Evolutionary conservation across 2,113 vertebrate species (phyloP).

Genomic region (Megaptera novaeangliae): DNA sequence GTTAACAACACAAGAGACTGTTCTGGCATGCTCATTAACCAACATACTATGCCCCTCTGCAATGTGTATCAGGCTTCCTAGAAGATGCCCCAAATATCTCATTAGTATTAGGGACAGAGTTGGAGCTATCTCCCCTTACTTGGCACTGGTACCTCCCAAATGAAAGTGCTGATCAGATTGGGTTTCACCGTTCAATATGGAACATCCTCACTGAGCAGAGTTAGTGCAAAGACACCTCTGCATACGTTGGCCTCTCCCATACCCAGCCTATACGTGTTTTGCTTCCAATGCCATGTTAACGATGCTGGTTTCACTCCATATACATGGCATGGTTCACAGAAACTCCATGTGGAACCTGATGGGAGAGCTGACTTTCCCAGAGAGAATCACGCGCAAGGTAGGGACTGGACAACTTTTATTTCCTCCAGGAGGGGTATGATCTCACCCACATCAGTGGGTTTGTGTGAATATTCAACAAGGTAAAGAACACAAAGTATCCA

Average conservation of each 20-base stretch:
- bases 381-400: background rate
- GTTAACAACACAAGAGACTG: background rate
- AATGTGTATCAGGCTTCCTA: background rate
- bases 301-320: background rate
- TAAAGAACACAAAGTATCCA: background rate
- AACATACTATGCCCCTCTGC: background rate
- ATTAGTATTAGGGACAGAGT: background rate
- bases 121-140: background rate
- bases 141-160: background rate
- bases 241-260: fast-evolving
- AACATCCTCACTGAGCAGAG: background rate
- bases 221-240: background rate
- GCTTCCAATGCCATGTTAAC: background rate
- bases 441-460: background rate
- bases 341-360: background rate
- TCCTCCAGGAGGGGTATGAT: background rate
- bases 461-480: background rate
- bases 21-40: background rate
- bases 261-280: background rate
- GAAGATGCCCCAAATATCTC: background rate
- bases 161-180: background rate
- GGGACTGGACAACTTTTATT: background rate
- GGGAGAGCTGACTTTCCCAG: background rate
- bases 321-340: fast-evolving
- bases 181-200: background rate